Evolutionary conservation across 1,140 invertebrate genomes (phyloP).

Genomic region (Drosophila repleta): DNA sequence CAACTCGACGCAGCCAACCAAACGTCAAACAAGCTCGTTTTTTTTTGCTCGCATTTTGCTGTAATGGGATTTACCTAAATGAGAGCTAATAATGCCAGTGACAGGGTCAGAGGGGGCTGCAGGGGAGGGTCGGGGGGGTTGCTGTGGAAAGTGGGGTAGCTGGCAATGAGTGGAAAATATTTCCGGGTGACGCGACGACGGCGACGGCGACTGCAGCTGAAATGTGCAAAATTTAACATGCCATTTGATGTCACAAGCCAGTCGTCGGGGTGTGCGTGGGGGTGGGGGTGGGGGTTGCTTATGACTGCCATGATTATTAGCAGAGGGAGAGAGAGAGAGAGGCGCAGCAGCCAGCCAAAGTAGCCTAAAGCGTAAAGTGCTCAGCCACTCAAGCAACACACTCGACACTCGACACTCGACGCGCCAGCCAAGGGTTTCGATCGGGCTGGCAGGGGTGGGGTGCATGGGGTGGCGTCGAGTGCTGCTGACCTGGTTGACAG

Average conservation of each 20-base stretch:
- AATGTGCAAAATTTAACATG: conserved; percentile 66
- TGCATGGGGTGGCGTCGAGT: not conserved
- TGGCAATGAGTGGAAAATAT: conserved; percentile 70
- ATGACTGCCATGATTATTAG: conserved; percentile 74
- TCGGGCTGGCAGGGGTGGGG: not conserved
- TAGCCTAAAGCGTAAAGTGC: conserved; percentile 61
- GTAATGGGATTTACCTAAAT: conserved; percentile 81
- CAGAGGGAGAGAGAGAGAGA: conserved; percentile 39
- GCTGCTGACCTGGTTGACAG: conserved; percentile 47
- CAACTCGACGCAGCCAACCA: conserved; percentile 64
- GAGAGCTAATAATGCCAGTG: conserved; percentile 75
- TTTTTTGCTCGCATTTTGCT: conserved; percentile 28
- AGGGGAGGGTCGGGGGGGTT: not conserved
- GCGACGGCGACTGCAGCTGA: conserved; percentile 30
- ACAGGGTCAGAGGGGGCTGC: not conserved
- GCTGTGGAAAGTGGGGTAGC: not conserved
- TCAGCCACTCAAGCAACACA: conserved; percentile 76
- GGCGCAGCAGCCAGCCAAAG: conserved; percentile 18
- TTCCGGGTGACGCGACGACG: conserved; percentile 57
- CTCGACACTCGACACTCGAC: conserved; percentile 77
- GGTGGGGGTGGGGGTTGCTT: not conserved
- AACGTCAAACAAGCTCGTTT: conserved; percentile 58
- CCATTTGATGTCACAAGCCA: conserved; percentile 67
- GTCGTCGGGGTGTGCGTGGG: not conserved
- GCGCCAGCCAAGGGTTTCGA: conserved; percentile 4